phyloP scores from a whole-genome alignment of 2,888 invertebrate genomes.

The Augiades crinisus region DNA sequence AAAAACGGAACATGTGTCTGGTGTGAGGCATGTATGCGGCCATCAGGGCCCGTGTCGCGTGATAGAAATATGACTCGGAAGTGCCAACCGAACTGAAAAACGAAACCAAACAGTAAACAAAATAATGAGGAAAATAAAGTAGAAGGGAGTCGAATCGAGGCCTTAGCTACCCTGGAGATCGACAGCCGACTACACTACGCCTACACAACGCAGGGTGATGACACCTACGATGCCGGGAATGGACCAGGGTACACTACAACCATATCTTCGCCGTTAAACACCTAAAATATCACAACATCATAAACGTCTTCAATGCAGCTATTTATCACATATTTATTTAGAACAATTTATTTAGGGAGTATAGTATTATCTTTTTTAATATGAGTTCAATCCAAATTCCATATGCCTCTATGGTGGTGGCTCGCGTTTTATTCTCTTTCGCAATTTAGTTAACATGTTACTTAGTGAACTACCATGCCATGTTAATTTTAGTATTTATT shows the following conservation, averaged over 20 bases:
- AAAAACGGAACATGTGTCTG: conserved; percentile 52
- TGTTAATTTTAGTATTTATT: conserved; percentile 51
- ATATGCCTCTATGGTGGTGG: conserved; percentile 62
- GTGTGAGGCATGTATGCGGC: conserved; percentile 67
- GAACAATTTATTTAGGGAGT: conserved; percentile 35
- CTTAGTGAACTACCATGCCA: conserved; percentile 67
- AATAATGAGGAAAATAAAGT: conserved; percentile 46
- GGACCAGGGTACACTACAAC: conserved; percentile 43
- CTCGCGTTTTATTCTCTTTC: conserved; percentile 48
- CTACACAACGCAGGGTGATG: conserved; percentile 64
- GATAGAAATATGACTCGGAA: conserved; percentile 72
- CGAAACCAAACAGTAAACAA: conserved; percentile 43
- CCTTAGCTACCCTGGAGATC: conserved; percentile 61
- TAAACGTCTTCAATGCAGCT: conserved; percentile 27
- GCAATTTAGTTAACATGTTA: conserved; percentile 44
- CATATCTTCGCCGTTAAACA: conserved; percentile 37
- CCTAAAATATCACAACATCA: conserved; percentile 44
- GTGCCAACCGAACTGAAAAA: conserved; percentile 56
- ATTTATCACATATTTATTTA: conserved; percentile 39
- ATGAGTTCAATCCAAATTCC: conserved; percentile 49
- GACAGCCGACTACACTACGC: conserved; percentile 52
- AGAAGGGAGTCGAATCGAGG: conserved; percentile 52
- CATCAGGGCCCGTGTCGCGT: conserved; percentile 62
- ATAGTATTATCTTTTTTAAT: conserved; percentile 39
- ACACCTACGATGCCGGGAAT: conserved; percentile 49